Evolutionary conservation across 2,797 vertebrate species (phyloP).

Genomic region (Muscicapa comitata): DNA sequence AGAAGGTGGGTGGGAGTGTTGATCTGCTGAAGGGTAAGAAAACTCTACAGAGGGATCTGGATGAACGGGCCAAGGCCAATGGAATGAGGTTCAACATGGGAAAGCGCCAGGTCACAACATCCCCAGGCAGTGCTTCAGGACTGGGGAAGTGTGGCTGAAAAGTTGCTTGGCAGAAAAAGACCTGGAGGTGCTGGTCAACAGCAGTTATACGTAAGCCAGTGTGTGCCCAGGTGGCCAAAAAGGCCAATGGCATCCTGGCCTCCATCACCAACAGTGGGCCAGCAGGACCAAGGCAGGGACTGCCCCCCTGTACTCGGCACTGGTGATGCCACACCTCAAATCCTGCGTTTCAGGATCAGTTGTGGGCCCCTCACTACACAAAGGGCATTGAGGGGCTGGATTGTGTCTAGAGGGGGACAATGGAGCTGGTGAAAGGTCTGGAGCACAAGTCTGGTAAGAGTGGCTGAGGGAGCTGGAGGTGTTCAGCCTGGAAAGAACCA

Average conservation of each 20-base stretch:
- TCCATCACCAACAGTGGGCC: neutral
- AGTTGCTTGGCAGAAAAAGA: neutral
- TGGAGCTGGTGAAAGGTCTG: neutral
- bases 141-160: neutral
- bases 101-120: neutral
- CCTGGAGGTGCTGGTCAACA: neutral
- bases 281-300: neutral
- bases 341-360: neutral
- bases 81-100: neutral
- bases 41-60: neutral
- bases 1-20: neutral
- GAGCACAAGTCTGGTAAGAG: neutral
- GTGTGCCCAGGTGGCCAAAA: neutral
- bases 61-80: fast-evolving
- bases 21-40: neutral
- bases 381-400: neutral
- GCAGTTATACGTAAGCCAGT: fast-evolving
- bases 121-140: neutral
- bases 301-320: fast-evolving
- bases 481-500: neutral
- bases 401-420: neutral
- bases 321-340: fast-evolving
- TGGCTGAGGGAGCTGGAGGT: neutral
- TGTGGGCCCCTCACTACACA: neutral
- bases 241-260: neutral